phyloP scores from a whole-genome alignment of 2,113 vertebrate genomes.

The Glaucomys volans region DNA sequence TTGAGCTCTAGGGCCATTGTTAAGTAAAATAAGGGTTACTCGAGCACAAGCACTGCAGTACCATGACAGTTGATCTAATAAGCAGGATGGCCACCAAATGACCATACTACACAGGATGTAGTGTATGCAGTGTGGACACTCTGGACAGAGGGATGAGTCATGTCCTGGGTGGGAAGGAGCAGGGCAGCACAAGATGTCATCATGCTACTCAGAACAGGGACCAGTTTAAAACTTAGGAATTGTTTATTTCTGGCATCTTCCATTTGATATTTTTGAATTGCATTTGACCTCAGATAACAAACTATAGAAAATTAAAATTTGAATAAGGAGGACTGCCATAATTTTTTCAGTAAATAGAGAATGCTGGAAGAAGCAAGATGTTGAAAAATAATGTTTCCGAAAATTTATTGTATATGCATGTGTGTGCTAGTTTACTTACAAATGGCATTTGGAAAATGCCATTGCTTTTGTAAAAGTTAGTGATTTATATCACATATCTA shows the following conservation, averaged over 20 bases:
- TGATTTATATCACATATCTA: not conserved
- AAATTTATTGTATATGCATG: not conserved
- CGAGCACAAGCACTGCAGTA: too few species aligned
- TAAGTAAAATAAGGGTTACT: not conserved
- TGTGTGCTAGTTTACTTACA: too few species aligned
- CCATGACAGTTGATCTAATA: not conserved
- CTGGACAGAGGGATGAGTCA: not conserved
- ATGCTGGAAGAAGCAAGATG: not conserved
- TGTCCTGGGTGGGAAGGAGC: not conserved
- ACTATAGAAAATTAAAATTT: not conserved
- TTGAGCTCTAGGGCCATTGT: not conserved
- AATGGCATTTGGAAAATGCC: not conserved
- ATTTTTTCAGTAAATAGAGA: conserved; percentile 41
- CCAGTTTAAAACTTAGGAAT: not conserved
- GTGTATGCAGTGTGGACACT: too few species aligned
- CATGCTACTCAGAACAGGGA: not conserved
- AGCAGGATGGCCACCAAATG: not conserved
- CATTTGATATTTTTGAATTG: not conserved
- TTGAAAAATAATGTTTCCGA: conserved; percentile 42
- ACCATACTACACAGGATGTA: not conserved
- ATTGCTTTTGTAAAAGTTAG: not conserved
- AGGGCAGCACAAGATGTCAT: not conserved
- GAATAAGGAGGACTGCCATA: not conserved
- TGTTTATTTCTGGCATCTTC: not conserved
- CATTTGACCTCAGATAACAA: not conserved